A percentile compares a stretch with the other conserved stretches of the same genome.
phyloP scores from a whole-genome alignment of 2,113 vertebrate species.

The Brachyhypopomus occidentalis region DNA sequence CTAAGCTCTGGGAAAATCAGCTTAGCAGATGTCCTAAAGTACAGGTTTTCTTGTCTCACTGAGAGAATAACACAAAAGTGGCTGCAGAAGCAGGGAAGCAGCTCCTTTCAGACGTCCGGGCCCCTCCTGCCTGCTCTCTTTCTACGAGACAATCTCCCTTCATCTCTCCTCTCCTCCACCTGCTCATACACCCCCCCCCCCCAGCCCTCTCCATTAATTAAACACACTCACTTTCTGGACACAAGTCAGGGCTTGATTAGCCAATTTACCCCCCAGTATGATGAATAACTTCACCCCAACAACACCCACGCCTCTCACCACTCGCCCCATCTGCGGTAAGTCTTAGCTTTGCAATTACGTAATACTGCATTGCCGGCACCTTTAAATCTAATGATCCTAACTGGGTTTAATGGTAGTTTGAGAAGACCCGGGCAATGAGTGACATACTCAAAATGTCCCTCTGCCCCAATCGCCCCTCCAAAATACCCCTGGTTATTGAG shows the following conservation, averaged over 20 bases:
- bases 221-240: constrained; percentile 56
- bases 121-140: constrained; percentile 48
- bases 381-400: constrained; percentile 50
- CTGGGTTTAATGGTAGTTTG: constrained; percentile 53
- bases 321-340: constrained; percentile 45
- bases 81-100: constrained; percentile 44
- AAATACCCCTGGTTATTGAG: constrained; percentile 49
- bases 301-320: not conserved
- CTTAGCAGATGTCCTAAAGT: constrained; percentile 59
- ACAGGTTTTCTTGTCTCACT: constrained; percentile 51
- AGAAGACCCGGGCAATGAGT: constrained; percentile 37
- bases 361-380: constrained; percentile 41
- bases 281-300: constrained; percentile 40
- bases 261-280: constrained; percentile 38
- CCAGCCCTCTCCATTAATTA: constrained; percentile 51
- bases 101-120: constrained; percentile 47
- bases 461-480: not conserved
- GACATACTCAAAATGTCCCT: constrained; percentile 33
- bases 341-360: constrained; percentile 31
- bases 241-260: constrained; percentile 48
- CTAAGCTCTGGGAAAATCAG: constrained; percentile 58
- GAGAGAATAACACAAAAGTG: constrained; percentile 56
- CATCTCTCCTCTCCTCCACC: constrained; percentile 56
- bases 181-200: constrained; percentile 42
- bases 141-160: constrained; percentile 55